Conservation (phyloP, 2,113 vertebrate species). For the Hippocampus zosterae region DNA sequence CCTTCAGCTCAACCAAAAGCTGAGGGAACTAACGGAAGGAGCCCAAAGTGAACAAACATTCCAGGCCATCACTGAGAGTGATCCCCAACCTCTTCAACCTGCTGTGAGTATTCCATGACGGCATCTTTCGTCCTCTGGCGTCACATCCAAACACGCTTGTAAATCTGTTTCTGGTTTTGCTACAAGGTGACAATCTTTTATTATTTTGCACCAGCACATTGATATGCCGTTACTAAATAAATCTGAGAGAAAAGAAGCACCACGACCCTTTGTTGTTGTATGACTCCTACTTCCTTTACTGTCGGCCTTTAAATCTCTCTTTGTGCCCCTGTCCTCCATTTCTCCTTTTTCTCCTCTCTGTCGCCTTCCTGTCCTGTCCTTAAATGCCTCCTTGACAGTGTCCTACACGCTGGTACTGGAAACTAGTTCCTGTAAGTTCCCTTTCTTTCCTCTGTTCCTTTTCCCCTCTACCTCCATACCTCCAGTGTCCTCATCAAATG, state of each 20-base stretch:
- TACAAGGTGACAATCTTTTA: not conserved
- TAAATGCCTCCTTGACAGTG: constrained; percentile 65
- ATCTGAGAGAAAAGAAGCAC: constrained; percentile 5
- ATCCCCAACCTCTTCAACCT: constrained; percentile 70
- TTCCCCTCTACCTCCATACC: constrained; percentile 49
- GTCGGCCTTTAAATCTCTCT: constrained; percentile 47
- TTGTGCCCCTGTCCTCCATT: constrained; percentile 51
- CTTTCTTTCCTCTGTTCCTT: constrained; percentile 56
- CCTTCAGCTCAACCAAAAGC: constrained; percentile 77
- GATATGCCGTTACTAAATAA: constrained; percentile 3
- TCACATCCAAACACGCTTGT: constrained; percentile 2
- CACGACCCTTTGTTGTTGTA: constrained; percentile 24
- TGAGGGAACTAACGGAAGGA: constrained; percentile 72
- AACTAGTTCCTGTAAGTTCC: constrained; percentile 81
- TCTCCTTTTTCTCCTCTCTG: constrained; percentile 28
- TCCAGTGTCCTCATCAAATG: constrained; percentile 53
- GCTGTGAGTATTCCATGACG: constrained; percentile 67
- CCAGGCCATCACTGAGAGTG: constrained; percentile 51
- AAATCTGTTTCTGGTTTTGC: constrained; percentile 18
- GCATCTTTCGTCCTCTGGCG: not conserved
- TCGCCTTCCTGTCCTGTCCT: constrained; percentile 41
- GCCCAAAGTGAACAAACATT: constrained; percentile 70
- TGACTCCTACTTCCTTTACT: constrained; percentile 38
- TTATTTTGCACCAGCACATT: constrained; percentile 4
- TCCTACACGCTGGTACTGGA: constrained; percentile 80